Evolutionary conservation across 1,140 invertebrate species (phyloP), one percentile per base, ranked within the genome.

Genomic region (Achroia grisella): DNA sequence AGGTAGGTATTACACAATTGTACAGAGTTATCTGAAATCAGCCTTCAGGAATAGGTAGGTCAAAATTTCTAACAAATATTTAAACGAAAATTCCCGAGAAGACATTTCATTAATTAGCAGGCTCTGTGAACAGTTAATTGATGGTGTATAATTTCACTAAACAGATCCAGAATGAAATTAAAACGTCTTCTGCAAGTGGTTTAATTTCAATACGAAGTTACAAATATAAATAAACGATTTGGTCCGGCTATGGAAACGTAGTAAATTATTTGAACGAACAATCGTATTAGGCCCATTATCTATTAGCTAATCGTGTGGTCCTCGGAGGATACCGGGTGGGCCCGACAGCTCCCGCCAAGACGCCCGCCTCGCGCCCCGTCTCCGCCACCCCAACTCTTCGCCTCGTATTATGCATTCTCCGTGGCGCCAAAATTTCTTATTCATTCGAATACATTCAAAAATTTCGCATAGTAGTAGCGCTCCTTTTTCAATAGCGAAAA

Each of bases 401-500:
- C 39, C 13, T 31, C 39, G 52, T 64, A 76, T 77, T 69, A 69
- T 71, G 63, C 57, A 72, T 77, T 70, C 66, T 61, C 44, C 43
- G 56, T 63, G 64, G 63, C 61, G 71, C 64, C 70, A 75, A 72
- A 72, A 79, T 76, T 68, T 71, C 68, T 71, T 76, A 80, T 82
- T 83, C 75, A 83, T 71, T 78, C 61, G 64, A 68, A 69, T 77
- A 80, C 61, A 81, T 81, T 77, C 72, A 75, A 84, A 80, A 82
- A 58, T 72, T 52, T 75, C 59, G 54, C 59, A 72, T 75, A 75
- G 66, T 69, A 80, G 56, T 70, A 67, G 62, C 58, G 62, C 64
- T 66, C 60, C 61, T 52, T 65, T 72, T 80, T 80, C 65, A 80
- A 82, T 79, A 62, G 71, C 59, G 63, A 70, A 84, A 84, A 75